Percentiles rank a stretch among this genome's conserved stretches.
Evolutionary conservation across 2,113 vertebrate genomes (phyloP).

Genomic region (Apteryx owenii): DNA sequence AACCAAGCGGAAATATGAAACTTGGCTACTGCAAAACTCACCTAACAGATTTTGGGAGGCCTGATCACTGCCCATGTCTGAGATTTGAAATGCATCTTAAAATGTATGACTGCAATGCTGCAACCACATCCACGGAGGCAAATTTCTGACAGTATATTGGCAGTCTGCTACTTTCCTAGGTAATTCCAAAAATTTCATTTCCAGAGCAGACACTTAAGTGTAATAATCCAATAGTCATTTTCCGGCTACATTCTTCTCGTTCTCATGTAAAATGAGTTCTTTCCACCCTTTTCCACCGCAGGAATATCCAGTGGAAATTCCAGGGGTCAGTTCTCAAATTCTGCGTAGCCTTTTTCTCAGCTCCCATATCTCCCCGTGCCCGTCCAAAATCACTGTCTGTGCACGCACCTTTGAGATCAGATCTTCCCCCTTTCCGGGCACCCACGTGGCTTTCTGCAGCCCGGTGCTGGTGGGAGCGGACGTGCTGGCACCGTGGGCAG

Average conservation of each 20-base stretch:
- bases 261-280: background rate
- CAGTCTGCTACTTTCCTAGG: background rate
- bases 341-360: background rate
- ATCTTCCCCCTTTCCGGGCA: background rate
- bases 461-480: no score
- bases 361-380: rapidly evolving
- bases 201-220: background rate
- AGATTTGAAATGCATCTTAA: background rate
- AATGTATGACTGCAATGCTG: background rate
- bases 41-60: background rate
- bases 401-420: rapidly evolving
- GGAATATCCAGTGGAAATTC: background rate
- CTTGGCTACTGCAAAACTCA: background rate
- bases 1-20: background rate
- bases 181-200: background rate
- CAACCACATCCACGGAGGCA: background rate
- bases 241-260: background rate
- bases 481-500: no score
- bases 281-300: background rate
- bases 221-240: background rate
- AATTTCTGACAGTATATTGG: background rate
- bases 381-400: background rate
- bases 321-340: background rate
- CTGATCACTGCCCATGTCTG: rapidly evolving
- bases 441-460: background rate